phyloP scores from a whole-genome alignment of 1,140 invertebrate species.

The Goniozus legneri region DNA sequence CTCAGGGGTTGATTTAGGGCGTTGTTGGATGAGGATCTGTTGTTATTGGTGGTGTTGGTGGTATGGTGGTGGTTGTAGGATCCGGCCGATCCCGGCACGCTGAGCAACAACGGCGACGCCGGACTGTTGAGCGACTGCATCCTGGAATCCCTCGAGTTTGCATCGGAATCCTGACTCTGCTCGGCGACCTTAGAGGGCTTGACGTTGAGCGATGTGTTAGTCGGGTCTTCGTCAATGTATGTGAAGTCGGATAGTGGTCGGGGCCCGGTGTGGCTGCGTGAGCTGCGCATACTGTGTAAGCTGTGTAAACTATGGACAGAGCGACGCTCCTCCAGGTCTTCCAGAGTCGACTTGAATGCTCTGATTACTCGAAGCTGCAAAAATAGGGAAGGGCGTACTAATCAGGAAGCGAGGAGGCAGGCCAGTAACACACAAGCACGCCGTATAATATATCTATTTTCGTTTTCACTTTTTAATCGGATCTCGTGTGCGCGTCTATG shows the following conservation, averaged over 20 bases:
- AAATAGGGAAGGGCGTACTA: constrained; percentile 60
- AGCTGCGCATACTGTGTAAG: constrained; percentile 89
- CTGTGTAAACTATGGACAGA: constrained; percentile 97
- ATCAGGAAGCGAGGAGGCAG: constrained; percentile 52
- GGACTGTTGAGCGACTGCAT: constrained; percentile 44
- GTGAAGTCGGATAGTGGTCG: constrained; percentile 84
- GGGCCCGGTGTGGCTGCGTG: constrained; percentile 74
- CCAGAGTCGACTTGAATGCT: constrained; percentile 99
- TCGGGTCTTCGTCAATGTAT: constrained; percentile 86
- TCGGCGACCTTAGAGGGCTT: constrained; percentile 44
- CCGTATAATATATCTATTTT: constrained; percentile 27
- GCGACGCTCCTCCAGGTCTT: constrained; percentile 98
- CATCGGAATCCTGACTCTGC: constrained; percentile 35
- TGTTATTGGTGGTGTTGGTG: constrained; percentile 32
- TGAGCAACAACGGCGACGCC: constrained; percentile 47
- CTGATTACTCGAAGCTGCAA: constrained; percentile 99
- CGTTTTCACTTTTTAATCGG: constrained; percentile 14
- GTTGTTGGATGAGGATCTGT: constrained; percentile 37
- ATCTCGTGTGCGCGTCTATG: constrained; percentile 1
- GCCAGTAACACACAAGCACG: constrained; percentile 51
- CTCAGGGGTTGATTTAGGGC: constrained; percentile 32
- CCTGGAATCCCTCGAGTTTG: constrained; percentile 34
- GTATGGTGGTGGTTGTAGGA: constrained; percentile 34
- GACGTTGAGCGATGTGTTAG: constrained; percentile 51
- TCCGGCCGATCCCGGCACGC: constrained; percentile 41